Base-by-base conservation (phyloP, 2,888 invertebrate species). In the Priocnemis perturbator region DNA sequence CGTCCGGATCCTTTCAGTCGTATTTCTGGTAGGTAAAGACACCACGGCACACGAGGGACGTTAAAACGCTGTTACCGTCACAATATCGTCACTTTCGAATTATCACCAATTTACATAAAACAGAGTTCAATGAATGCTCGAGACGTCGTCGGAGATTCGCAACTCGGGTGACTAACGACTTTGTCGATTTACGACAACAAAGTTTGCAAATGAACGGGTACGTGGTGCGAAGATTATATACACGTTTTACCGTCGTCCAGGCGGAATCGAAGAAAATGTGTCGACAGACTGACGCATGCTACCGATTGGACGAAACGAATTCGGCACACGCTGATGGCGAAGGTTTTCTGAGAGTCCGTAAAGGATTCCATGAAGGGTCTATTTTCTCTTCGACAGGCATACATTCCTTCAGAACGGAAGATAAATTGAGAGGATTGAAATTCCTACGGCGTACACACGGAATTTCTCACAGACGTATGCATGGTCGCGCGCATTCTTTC, bases 401-500 rank as follows among this genome's bases (percentile, higher is more conserved):
- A 64, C 60, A 73, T 63, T 59, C 59, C 59, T 60, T 71, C 23
- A 44, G 67, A 59, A 66, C 59, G 60, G 61, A 74, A 76, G 75
- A 79, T 75, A 74, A 78, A 81, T 79, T 73, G 77, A 69, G 55
- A 61, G 60, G 61, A 64, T 66, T 63, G 52, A 65, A 70, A 71
- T 65, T 74, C 79, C 79, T 64, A 76, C 74, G 75, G 76, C 60
- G 77, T 71, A 63, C 67, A 72, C 67, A 69, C 58, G 71, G 72
- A 75, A 77, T 76, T 76, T 26, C 71, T 70, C 67, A 68, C 71
- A 75, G 75, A 69, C 69, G 47, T 20, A 50, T 57, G 37, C 61
- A 11, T 47, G 11, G 61, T 30, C 53, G 60, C 30, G 60, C 30
- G 53, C 59, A 60, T 52, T 59, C 55, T 44, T 66, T 59, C 47